phyloP scores from a whole-genome alignment of 2,888 invertebrate species.

The Tuta absoluta region DNA sequence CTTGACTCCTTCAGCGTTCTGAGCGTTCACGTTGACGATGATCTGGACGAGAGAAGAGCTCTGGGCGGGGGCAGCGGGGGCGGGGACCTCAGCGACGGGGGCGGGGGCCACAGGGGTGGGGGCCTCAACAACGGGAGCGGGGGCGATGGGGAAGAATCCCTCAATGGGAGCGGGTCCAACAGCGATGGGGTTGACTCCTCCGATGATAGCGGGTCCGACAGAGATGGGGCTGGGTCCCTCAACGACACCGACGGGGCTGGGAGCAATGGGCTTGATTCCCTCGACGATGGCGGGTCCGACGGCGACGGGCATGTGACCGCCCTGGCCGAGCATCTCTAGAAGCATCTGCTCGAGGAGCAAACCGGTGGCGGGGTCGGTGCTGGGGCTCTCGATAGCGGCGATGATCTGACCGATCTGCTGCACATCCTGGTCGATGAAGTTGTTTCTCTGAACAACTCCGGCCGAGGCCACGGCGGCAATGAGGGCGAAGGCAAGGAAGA shows the following conservation, averaged over 20 bases:
- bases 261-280: conserved; percentile 23
- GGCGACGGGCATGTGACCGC: conserved; percentile 4
- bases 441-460: conserved; percentile 36
- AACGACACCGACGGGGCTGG: conserved; percentile 23
- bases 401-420: conserved; percentile 51
- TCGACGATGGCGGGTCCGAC: conserved; percentile 20
- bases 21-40: conserved; percentile 30
- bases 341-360: conserved; percentile 37
- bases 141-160: conserved; percentile 6
- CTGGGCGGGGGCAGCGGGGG: conserved; percentile 22
- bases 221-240: conserved; percentile 22
- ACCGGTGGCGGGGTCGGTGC: conserved; percentile 58
- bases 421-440: conserved; percentile 34
- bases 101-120: conserved; percentile 20
- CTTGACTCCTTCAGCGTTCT: conserved; percentile 4
- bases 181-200: not conserved
- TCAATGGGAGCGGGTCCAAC: conserved; percentile 23
- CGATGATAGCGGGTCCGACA: conserved; percentile 14
- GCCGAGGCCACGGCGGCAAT: conserved; percentile 60
- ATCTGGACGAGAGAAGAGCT: conserved; percentile 28
- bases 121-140: conserved; percentile 2
- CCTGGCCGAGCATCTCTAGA: conserved; percentile 35
- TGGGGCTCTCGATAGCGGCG: conserved; percentile 58
- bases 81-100: conserved; percentile 20
- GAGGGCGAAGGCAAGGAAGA: conserved; percentile 56